These are phyloP conservation scores for Loriculus beryllinus DNA, from an alignment of 2,797 vertebrate species.

Conservation along the genomic window DNA sequence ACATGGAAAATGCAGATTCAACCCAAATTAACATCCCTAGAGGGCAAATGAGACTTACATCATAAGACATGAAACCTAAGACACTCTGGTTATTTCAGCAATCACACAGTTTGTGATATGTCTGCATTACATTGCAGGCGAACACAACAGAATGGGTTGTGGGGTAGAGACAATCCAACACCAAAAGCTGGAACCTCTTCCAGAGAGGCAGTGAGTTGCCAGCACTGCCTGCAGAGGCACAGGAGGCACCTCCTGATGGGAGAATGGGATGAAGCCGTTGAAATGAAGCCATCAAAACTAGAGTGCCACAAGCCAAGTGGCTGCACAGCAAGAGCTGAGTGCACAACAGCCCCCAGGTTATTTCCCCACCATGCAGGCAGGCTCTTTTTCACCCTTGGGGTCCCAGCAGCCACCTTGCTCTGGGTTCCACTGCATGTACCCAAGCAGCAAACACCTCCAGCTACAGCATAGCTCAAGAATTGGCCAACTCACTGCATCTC, in stretches of 20 bases:
- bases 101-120: fast-evolving
- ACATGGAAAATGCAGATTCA: neutral
- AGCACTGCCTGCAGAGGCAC: neutral
- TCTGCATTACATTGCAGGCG: too few relatives aligned
- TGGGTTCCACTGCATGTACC: neutral
- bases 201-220: neutral
- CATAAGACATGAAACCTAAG: neutral
- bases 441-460: neutral
- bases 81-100: fast-evolving
- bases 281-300: neutral
- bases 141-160: fast-evolving
- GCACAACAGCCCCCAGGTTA: neutral
- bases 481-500: neutral
- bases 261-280: fast-evolving
- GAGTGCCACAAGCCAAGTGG: fast-evolving
- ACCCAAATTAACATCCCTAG: neutral
- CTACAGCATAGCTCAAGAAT: neutral
- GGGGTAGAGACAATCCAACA: neutral
- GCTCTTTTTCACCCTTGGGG: neutral
- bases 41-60: neutral
- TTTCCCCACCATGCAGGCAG: fast-evolving
- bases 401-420: neutral
- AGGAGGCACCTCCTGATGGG: neutral
- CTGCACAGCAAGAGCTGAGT: neutral
- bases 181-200: neutral